Percentiles rank a stretch among this genome's conserved stretches.
Conservation (phyloP, 2,113 vertebrate species). For the Otocyon megalotis region DNA sequence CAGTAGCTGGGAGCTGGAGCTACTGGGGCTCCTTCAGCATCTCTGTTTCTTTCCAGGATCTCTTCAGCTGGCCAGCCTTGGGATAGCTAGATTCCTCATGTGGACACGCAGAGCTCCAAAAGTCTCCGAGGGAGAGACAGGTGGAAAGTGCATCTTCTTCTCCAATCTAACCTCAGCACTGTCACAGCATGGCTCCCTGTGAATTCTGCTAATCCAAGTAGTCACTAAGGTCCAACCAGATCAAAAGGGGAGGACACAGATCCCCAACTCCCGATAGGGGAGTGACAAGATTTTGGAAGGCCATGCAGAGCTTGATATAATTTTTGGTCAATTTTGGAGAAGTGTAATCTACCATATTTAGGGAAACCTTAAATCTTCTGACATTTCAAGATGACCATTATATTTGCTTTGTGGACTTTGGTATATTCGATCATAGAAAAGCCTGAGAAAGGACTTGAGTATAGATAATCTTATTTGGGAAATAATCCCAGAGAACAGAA, state of each 20-base stretch:
- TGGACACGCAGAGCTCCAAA: not conserved
- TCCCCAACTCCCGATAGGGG: not conserved
- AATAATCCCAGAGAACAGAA: not conserved
- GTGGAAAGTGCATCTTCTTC: not conserved
- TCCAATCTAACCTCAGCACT: not conserved
- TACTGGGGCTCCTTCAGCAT: rapidly evolving
- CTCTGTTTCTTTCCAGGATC: not conserved
- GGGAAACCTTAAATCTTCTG: not conserved
- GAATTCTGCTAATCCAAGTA: not conserved
- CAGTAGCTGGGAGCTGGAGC: not conserved
- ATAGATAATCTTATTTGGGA: not conserved
- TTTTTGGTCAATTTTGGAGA: not conserved
- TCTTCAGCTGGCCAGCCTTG: not conserved
- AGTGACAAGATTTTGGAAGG: not conserved
- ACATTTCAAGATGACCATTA: not conserved
- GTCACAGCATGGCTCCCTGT: not conserved
- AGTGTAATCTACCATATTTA: not conserved
- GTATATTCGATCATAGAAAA: not conserved
- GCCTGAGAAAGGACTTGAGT: not conserved
- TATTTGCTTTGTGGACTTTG: not conserved
- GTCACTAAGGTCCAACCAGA: not conserved
- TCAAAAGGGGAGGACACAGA: not conserved
- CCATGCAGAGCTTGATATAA: not conserved
- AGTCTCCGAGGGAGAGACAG: not conserved
- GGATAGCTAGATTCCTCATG: not conserved